Base-by-base conservation (phyloP, 2,797 vertebrate genomes). In the Bucorvus abyssinicus region DNA sequence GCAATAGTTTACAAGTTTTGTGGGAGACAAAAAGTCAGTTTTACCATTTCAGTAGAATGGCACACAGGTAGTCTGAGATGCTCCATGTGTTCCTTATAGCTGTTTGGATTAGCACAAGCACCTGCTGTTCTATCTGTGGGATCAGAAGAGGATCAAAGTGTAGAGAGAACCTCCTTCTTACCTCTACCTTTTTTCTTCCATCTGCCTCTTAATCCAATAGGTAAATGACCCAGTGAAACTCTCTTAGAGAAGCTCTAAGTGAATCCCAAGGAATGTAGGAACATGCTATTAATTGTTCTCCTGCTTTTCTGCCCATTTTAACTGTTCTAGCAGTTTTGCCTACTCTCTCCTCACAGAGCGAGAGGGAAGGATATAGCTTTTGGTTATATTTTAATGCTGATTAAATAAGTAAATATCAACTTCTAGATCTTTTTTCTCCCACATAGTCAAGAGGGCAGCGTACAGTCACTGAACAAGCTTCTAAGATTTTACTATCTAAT, bases 121-220 rank as follows among this genome's bases (percentile, higher is more conserved):
- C 44, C 76, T 93, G 75, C 85, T 94, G 64, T 56, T 94, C 40
- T 73, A 6, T 53, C 63, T 68, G 42, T 83, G 82, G 17, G 36
- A 81, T 71, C 74, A 90, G 74, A 90, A 82, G 90, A 86, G 60
- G 79, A 89, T 77, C 29, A 84, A 61, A 61, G 53, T 81, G 69
- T 63, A 81, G 22, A 81, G 11, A 86, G 27, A 73, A 84, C 57
- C 77, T 89, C 76, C 55, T 95, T 95, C 50, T 87, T 68, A 78
- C 36, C 32, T 89, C 40, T 79, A 69, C n/a, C 7, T 85, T 94
- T 95, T 87, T 87, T 55, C 56, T 30, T 89, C 82, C 79, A 87
- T 83, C 91, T 92, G 87, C n/a, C 21, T 92, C 76, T 89, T 90
- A 93, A 90, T 89, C 34, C 88, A 59, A 57, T 81, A 75, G 40